A percentile compares a stretch with the other conserved stretches of the same genome.
These are phyloP conservation scores for Scatophagus argus DNA, from an alignment of 2,113 vertebrate genomes.

Conservation along the genomic window DNA sequence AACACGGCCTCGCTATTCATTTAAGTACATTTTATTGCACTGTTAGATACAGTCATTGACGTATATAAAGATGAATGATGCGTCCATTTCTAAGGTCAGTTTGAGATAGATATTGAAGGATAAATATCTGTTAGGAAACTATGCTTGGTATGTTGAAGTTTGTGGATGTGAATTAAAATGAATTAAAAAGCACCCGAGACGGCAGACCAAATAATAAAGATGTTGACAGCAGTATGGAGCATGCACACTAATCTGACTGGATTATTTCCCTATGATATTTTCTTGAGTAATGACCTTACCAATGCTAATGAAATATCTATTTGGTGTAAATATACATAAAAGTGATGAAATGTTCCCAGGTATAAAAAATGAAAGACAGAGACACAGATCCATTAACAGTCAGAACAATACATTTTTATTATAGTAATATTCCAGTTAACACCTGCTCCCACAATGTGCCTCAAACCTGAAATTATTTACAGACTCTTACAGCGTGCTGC, in stretches of 20 bases:
- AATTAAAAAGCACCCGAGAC: no score
- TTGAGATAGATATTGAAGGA: no score
- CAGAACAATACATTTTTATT: conserved; percentile 78
- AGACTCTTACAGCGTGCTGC: conserved; percentile 66
- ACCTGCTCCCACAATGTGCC: conserved; percentile 69
- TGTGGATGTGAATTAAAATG: no score
- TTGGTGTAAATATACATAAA: background rate
- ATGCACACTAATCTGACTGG: background rate
- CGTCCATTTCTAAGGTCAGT: no score
- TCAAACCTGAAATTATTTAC: conserved; percentile 74
- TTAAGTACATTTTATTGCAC: no score
- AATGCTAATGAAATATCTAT: background rate
- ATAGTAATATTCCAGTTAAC: conserved; percentile 54
- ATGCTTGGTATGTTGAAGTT: no score
- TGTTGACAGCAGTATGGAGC: no score
- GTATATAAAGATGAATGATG: no score
- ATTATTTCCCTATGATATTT: background rate
- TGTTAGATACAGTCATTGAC: no score
- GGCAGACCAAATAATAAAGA: no score
- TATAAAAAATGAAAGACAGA: background rate
- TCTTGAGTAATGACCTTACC: no score
- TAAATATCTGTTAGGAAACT: no score
- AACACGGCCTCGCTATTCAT: background rate
- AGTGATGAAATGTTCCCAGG: background rate
- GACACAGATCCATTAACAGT: conserved; percentile 52